Base-by-base conservation (phyloP, 2,888 invertebrate genomes). In the Mesochorus sp. region DNA sequence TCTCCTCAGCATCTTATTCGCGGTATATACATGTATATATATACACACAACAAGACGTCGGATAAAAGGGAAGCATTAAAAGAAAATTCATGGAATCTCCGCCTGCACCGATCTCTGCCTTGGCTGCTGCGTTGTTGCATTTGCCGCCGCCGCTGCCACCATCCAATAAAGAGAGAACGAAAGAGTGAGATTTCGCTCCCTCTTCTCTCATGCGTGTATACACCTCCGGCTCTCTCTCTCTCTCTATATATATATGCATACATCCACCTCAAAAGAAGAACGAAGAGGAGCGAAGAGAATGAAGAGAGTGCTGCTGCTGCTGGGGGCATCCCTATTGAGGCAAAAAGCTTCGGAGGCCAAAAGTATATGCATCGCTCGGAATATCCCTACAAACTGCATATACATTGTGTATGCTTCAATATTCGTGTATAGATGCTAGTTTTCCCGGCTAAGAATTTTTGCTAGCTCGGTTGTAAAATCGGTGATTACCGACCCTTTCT, bases 31-130 rank as follows among this genome's bases (percentile, higher is more conserved):
- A 37, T 66, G 34, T 70, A 68, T 61, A 70, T 73, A 71, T 74
- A 76, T 53, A 68, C 24, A 55, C 28, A 68, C 62, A 59, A 64
- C n/a, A 67, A 72, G 71, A 74, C 76, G 59, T 49, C 62, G 76
- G 67, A 76, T 78, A 78, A 76, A 79, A 80, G 68, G 71, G 68
- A n/a, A 59, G 68, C 80, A 74, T 81, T 81, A 81, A 81, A 81
- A 73, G 72, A 71, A 67, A 77, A 83, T 79, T 68, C 61, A 76
- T 71, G 68, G 59, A 66, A 79, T 73, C 76, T 67, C 59, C 68
- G 47, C 49, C 19, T 61, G 64, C 70, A 62, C 42, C 61, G 73
- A 75, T 79, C 76, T 49, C n/a, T n/a, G 51, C 59, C 66, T 75
- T 37, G 49, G 14, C 24, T 59, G 62, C 14, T 37, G 21, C 51